Base-by-base conservation (phyloP, 2,797 vertebrate species). In the Kryptopterus vitreolus region DNA sequence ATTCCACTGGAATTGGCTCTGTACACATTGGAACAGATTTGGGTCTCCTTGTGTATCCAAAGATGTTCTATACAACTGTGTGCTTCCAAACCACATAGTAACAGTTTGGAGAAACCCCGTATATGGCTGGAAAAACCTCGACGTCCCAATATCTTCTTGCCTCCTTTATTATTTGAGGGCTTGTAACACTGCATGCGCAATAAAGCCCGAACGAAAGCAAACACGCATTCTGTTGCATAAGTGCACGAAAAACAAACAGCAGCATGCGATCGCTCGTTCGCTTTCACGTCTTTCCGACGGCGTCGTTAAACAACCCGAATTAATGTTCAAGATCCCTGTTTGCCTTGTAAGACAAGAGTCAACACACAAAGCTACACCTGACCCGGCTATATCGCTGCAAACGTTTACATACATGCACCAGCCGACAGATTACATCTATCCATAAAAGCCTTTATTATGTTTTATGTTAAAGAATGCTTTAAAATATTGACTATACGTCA, bases 301-400 rank as follows among this genome's bases (percentile, higher is more conserved):
- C 12, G 6, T 26, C 66, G 29, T 48, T 57, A 74, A 62, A 68
- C 50, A 69, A 46, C 61, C 2, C 12, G 2, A 66, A n/a, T 50
- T 77, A 53, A n/a, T 18, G 48, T 24, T 24, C 59, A 53, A 55
- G 61, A 38, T 31, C 61, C 6, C 76, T 66, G 48, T 77, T 50
- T 72, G 22, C 31, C 48, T 55, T 74, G 59, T 55, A 48, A 74
- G 48, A 7, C 18, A 80, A 53, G 78, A 43, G 52, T 71, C 66
- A 61, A 55, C 33, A 61, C n/a, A 38, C 2, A 18, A 31, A 8
- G 29, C 16, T 22, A 22, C 48, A 20, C 16, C 3, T 52, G 68
- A 70, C 48, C 65, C 26, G 43, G 4, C n/a, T 48, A n/a, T 48
- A 26, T 70, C 46, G 50, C 1, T 31, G 18, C 4, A 9, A 26